A percentile compares a stretch with the other conserved stretches of the same genome.
Conservation (phyloP, 2,888 invertebrate species). For the Athalia cordata region DNA sequence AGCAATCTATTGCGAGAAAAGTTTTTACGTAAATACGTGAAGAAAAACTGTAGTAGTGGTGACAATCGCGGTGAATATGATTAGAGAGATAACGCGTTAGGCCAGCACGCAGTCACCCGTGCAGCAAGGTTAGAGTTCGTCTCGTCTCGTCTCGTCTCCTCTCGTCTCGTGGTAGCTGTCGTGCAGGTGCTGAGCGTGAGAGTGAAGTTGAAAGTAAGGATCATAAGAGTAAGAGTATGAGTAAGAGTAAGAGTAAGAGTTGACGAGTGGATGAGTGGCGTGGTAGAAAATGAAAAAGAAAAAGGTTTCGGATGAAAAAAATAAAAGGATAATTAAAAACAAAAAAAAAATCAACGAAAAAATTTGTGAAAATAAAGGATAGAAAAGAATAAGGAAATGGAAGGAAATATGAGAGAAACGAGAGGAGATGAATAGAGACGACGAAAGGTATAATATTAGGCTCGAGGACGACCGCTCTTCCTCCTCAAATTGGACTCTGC, state of each 20-base stretch:
- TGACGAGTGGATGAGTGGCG: not conserved
- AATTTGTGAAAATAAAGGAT: not conserved
- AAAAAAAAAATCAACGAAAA: slow-evolving; percentile 40
- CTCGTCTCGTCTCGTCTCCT: not conserved
- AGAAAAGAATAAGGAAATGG: slow-evolving; percentile 12
- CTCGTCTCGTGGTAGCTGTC: too few relatives aligned
- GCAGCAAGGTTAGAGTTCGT: slow-evolving; percentile 19
- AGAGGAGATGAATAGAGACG: slow-evolving; percentile 25
- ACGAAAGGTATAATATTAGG: slow-evolving; percentile 67
- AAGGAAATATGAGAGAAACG: slow-evolving; percentile 4
- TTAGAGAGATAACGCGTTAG: slow-evolving; percentile 51
- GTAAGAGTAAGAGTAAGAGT: slow-evolving; percentile 25
- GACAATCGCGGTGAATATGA: slow-evolving; percentile 45
- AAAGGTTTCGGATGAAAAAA: not conserved
- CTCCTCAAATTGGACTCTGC: slow-evolving; percentile 22
- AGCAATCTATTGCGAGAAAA: slow-evolving; percentile 8
- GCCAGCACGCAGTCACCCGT: slow-evolving; percentile 22
- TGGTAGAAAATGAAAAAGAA: slow-evolving; percentile 29
- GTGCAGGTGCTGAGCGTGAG: slow-evolving; percentile 27
- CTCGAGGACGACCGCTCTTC: slow-evolving; percentile 70
- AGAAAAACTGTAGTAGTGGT: slow-evolving; percentile 45
- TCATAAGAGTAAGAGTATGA: slow-evolving; percentile 15
- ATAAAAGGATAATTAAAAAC: slow-evolving; percentile 40
- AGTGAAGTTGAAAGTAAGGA: slow-evolving; percentile 16
- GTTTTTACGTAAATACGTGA: slow-evolving; percentile 46